Base-by-base conservation (phyloP, 2,888 invertebrate species). In the Cerastis rubricosa region DNA sequence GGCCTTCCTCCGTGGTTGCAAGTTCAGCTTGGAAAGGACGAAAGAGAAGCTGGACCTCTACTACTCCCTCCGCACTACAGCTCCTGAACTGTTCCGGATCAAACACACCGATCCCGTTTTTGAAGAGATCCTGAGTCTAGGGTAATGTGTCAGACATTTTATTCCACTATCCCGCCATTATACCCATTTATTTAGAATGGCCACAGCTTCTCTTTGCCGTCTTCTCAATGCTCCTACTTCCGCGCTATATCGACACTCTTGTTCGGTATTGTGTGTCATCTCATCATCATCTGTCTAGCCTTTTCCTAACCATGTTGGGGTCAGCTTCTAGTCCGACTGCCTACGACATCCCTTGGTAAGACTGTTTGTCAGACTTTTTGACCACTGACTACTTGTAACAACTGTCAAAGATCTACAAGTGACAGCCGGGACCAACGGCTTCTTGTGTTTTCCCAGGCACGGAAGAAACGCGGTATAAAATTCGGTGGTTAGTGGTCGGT, bases 1-100 rank as follows among this genome's bases (percentile, higher is more conserved):
- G 11, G 93, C 97, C 1, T 98, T 97, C 90, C 93, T 98, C 29
- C 95, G 98, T 14, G 97, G 98, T 54, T 97, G 97, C 89, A 98
- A 98, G 91, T 97, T 96, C 90, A 97, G 97, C 84, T 90, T 98
- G 88, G 97, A 97, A 89, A 94, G 96, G 66, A 94, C 97, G 2
- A 98, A 98, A 87, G 96, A 97, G 84, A 98, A 97, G 90, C 80
- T 98, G 11, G 98, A 98, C 87, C 92, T 96, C 68, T 97, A 94
- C 87, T 97, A 97, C 88, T 96, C 97, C 0, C 78, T 97, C 74
- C 94, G 96, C 45, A 92, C 95, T 1, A 92, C 96, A 47, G 93
- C 97, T 8, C 97, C 97, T 0, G 97, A 97, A 83, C 89, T 97
- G 78, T 97, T 81, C 73, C 74, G 70, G 3, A 63, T 93, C 3